These are phyloP conservation scores for Erpobdella octoculata DNA, from an alignment of 2,888 invertebrate species.

Conservation along the genomic window DNA sequence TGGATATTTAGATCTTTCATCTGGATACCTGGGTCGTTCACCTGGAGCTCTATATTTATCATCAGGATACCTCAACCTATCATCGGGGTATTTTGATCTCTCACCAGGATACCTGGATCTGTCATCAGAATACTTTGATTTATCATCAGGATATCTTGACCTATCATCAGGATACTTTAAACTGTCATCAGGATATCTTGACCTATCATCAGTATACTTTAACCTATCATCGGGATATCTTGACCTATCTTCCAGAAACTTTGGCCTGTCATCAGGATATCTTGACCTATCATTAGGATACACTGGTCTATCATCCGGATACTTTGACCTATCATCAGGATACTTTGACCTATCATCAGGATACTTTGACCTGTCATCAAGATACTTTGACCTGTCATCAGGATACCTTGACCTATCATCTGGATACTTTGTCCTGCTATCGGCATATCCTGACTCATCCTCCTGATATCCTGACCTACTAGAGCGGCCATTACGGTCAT, in stretches of 20 bases:
- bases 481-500: too few relatives aligned
- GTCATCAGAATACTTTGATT: slow-evolving; percentile 16
- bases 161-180: neutral
- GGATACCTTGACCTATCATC: neutral
- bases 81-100: too few relatives aligned
- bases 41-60: too few relatives aligned
- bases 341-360: neutral
- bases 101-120: slow-evolving; percentile 3
- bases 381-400: neutral
- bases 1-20: too few relatives aligned
- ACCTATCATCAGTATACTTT: too few relatives aligned
- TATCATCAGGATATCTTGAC: slow-evolving; percentile 11
- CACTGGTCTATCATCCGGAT: neutral
- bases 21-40: slow-evolving; percentile 12
- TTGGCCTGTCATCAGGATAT: neutral
- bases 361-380: neutral
- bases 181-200: neutral
- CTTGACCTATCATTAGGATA: neutral
- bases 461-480: neutral
- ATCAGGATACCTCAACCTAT: too few relatives aligned
- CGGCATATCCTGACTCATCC: neutral
- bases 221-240: slow-evolving; percentile 1
- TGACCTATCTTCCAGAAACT: slow-evolving; percentile 3
- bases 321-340: neutral
- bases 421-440: neutral